A percentile compares a stretch with the other conserved stretches of the same genome.
Conservation (phyloP, 35 echinoderm and acorn worm genomes). For the Strongylocentrotus purpuratus region DNA sequence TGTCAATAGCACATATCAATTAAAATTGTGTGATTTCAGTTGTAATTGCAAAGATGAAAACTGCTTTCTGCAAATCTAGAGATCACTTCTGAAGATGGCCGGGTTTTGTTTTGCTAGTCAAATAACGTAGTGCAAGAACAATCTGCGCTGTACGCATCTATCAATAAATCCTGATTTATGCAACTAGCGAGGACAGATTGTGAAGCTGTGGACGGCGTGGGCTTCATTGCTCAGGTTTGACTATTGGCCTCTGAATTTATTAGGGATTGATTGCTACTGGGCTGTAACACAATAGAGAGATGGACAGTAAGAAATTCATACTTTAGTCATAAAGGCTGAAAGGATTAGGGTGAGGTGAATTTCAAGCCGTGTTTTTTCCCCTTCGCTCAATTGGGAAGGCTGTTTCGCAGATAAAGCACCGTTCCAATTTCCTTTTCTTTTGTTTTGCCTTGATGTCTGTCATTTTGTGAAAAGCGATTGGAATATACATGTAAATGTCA, state of each 20-base stretch:
- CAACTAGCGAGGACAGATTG: not conserved
- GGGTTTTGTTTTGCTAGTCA: not conserved
- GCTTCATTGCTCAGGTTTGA: not conserved
- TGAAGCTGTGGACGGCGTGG: not conserved
- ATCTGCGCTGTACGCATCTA: not conserved
- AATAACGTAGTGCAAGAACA: not conserved
- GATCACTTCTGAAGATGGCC: not conserved
- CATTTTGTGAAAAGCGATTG: not conserved
- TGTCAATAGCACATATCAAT: not conserved
- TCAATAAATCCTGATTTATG: conserved; percentile 19
- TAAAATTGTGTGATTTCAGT: not conserved
- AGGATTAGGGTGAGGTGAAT: not conserved
- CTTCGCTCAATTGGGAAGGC: not conserved
- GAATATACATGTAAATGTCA: too few species aligned
- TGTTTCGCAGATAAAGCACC: not conserved
- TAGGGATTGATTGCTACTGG: not conserved
- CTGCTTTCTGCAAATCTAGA: not conserved
- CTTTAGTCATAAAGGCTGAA: not conserved
- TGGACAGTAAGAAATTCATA: conserved; percentile 11
- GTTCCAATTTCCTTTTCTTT: not conserved
- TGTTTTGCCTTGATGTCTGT: not conserved
- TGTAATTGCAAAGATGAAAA: too few species aligned
- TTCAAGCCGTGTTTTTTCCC: not conserved
- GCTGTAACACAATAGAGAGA: not conserved
- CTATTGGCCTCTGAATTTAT: conserved; percentile 17